Base-by-base conservation (phyloP, 2,113 vertebrate species). In the Eleginops maclovinus region DNA sequence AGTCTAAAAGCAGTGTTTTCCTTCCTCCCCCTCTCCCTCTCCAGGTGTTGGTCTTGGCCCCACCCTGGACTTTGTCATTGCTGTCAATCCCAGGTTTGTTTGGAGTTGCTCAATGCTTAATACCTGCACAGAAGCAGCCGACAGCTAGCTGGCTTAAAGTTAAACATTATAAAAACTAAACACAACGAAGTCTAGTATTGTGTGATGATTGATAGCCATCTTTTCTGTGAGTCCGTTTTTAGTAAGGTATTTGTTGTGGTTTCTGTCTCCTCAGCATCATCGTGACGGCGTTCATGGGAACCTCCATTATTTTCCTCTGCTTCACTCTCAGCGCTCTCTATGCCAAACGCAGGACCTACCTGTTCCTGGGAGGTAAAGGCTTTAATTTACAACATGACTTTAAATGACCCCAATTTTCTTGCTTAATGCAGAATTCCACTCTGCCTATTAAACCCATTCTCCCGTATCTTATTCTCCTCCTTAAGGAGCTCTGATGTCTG, bases 241-340 rank as follows among this genome's bases (percentile, higher is more conserved):
- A n/a, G 6, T 8, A 36, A 2, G 2, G 1, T 1, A 4, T 12
- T 16, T 62, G 19, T 50, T 50, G 13, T 74, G 3, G 0, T 26
- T n/a, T 49, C 2, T 83, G 60, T 80, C 44, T 59, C 14, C 31
- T 12, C 72, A 99, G 98, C 93, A 98, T 99, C 93, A 94, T 99
- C 62, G 92, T 97, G 63, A 99, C 97, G 0, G 97, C 98, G 12
- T 98, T 99, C 94, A 82, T 99, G 88, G 96, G 96, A 87, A 99
- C 98, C 1, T 95, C 97, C 0, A 74, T 96, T 82, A 92, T 99
- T 87, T 99, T 99, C 78, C 62, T 94, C 60, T 99, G 97, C 92
- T 99, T 99, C 94, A 97, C 97, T 0, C 93, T 99, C 81, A 99
- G 97, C 3, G 98, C 98, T 9, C 95, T 99, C 3, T 98, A 96